Base-by-base conservation (phyloP, 1,140 invertebrate species). In the Medauroidea extradentata region DNA sequence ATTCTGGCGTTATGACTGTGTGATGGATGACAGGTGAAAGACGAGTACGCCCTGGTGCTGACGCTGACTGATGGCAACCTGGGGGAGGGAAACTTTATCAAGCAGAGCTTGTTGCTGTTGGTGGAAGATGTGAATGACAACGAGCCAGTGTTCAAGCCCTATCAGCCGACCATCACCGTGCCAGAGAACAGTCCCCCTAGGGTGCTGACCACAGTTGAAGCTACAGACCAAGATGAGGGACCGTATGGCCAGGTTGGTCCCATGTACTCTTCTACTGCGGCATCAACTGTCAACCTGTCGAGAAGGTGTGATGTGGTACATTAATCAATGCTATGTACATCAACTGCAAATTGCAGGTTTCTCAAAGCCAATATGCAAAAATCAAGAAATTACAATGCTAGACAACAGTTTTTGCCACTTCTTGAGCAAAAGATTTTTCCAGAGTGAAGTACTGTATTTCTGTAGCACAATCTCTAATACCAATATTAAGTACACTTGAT, bases 101-200 rank as follows among this genome's bases (percentile, higher is more conserved):
- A 90, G 3, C 93, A 95, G 77, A 93, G 91, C 68, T 82, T 96
- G 53, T 75, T 95, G 53, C 75, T 95, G 14, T 78, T 94, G 48
- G 91, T 96, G 0, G 92, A 95, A 76, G 93, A 96, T 73, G 87
- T 93, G 9, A 96, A 96, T 67, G 93, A 96, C 76, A 93, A 93
- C 78, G 85, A 85, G 60, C 93, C 93, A 3, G 81, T 92, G 49
- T 96, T 95, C 73, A 85, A 87, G 67, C 87, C 90, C 13, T 93
- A 93, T 75, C 87, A 89, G 60, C 85, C 89, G 3, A 88, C 90
- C 27, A 78, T 96, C 50, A 85, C 83, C 51, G 79, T 95, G 2
- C 82, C 81, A 48, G 92, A 96, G 78, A 85, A 94, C 72, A 83
- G 86, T 38, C 85, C 88, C 1, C 84, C 88, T 1, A 83, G 86